Conservation (phyloP, 2,888 invertebrate genomes). For the Elysia crispata region DNA sequence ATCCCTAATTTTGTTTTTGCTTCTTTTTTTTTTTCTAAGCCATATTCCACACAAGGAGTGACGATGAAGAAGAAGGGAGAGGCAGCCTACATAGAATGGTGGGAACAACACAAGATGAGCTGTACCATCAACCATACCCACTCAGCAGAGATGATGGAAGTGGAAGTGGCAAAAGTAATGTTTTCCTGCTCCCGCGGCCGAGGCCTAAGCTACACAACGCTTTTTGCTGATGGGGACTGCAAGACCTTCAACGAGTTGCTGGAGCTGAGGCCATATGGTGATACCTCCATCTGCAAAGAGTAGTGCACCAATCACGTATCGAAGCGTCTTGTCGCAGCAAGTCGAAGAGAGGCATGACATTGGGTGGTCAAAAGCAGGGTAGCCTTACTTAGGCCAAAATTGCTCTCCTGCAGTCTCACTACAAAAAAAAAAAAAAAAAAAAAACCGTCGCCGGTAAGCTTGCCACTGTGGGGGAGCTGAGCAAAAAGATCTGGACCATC, state of each 20-base stretch:
- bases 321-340: conserved; percentile 9
- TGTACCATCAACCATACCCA: background rate
- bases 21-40: too few species aligned
- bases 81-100: too few species aligned
- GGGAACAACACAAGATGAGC: too few species aligned
- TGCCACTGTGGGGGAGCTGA: background rate
- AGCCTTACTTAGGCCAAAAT: conserved; percentile 20
- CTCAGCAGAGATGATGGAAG: conserved; percentile 2
- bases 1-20: too few species aligned
- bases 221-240: conserved; percentile 29
- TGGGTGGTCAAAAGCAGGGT: conserved; percentile 13
- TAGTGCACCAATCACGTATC: conserved; percentile 27
- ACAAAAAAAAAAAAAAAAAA: background rate
- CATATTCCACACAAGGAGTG: too few species aligned
- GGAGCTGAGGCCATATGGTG: conserved; percentile 1
- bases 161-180: background rate
- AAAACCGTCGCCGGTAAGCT: conserved; percentile 3
- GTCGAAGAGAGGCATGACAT: conserved; percentile 9
- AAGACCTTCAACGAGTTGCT: conserved; percentile 14
- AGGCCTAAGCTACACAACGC: conserved; percentile 14
- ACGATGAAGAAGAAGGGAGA: too few species aligned
- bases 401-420: background rate
- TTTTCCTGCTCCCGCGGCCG: background rate
- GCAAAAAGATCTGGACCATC: background rate
- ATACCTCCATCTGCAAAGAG: background rate